These are phyloP conservation scores for Villa cingulata DNA, from an alignment of 2,888 invertebrate species.

Conservation along the genomic window DNA sequence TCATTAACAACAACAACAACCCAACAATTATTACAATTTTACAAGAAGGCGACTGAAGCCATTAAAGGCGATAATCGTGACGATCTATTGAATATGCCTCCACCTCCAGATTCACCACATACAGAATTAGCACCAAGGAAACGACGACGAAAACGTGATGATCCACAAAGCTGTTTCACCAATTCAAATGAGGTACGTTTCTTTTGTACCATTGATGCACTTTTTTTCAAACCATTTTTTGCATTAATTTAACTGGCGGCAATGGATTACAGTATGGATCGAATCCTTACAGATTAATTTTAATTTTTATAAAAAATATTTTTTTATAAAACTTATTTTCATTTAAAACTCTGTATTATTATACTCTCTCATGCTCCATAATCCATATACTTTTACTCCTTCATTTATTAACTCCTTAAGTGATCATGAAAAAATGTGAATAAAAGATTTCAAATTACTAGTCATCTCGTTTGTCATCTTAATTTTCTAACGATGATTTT, in stretches of 20 bases:
- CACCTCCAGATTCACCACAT: slow-evolving; percentile 42
- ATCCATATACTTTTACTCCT: too few relatives aligned
- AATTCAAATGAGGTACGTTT: slow-evolving; percentile 30
- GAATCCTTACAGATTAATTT: neutral
- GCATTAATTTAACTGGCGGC: neutral
- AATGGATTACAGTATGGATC: too few relatives aligned
- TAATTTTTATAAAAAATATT: neutral
- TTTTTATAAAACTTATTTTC: neutral
- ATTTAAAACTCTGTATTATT: too few relatives aligned
- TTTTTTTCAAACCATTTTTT: slow-evolving; percentile 1
- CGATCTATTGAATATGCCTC: slow-evolving; percentile 25
- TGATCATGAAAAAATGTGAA: too few relatives aligned
- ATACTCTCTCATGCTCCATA: too few relatives aligned
- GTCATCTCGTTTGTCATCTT: too few relatives aligned
- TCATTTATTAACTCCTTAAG: too few relatives aligned
- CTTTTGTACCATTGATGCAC: neutral
- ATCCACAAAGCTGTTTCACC: slow-evolving; percentile 44
- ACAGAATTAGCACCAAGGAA: slow-evolving; percentile 43
- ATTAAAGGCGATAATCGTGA: slow-evolving; percentile 3
- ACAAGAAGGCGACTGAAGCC: slow-evolving; percentile 9
- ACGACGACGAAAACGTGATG: slow-evolving; percentile 49
- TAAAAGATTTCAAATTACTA: too few relatives aligned
- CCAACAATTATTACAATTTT: neutral
- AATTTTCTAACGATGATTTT: too few relatives aligned
- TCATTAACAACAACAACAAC: slow-evolving; percentile 1